Evolutionary conservation across 2,888 invertebrate genomes (phyloP), one percentile per base, ranked within the genome.

Genomic region (Branchipolynoe longqiensis): DNA sequence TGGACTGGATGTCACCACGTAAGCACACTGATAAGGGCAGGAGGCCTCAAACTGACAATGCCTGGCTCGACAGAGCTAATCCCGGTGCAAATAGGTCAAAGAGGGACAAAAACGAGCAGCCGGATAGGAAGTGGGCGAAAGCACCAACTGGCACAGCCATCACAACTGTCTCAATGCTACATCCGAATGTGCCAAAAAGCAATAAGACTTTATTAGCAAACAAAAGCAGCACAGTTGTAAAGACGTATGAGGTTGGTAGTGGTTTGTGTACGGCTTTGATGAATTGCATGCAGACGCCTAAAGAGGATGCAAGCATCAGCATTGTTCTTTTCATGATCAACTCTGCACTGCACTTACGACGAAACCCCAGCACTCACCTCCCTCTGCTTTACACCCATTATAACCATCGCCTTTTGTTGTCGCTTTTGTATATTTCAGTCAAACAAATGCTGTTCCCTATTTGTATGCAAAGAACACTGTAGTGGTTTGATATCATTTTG

Each of bases 1-100:
- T 48, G n/a, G 78, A 78, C 25, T 78, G 78, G 78, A 78, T 78
- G 78, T 78, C 78, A 3, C 78, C 78, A 25, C 41, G 78, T 31
- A 78, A 18, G 22, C 78, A n/a, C 2, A 41, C 25, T 4, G 28
- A 41, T 12, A 41, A 41, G 48, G 12, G 28, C 1, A 22, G n/a
- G n/a, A n/a, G 48, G 31, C 54, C 78, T 1, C 78, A 31, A 31
- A 48, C 54, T 2, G 78, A 78, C 0, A 54, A 25, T 18, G 78
- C 41, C 48, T 78, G 78, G 78, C 41, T 40, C 22, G 6, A 22
- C 3, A 14, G 14, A 8, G 78, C 14, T 12, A 28, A 22, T 40
- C 25, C 40, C 3, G 33, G 14, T 18, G 78, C 14, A 18, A 28
- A 22, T 28, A 78, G 28, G 48, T 31, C 78, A 3, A 78, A 78